These are phyloP conservation scores for Megalonaias nervosa DNA, from an alignment of 1,140 invertebrate genomes.

Conservation along the genomic window DNA sequence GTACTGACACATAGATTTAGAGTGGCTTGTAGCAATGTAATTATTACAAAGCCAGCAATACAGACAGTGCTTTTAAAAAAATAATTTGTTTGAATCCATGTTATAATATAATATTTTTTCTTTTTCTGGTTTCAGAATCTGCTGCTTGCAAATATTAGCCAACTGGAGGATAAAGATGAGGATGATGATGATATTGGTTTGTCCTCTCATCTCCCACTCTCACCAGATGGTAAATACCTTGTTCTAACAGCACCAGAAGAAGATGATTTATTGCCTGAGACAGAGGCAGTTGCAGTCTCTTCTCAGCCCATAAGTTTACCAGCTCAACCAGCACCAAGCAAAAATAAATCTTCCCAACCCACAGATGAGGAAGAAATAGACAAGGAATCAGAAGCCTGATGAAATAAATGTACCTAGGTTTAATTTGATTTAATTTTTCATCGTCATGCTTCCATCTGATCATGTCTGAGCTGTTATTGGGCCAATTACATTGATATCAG, in stretches of 20 bases:
- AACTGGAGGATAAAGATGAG: conserved; percentile 53
- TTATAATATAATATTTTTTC: background rate
- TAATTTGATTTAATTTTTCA: too few relatives aligned
- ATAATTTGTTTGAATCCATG: background rate
- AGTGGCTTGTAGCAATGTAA: conserved; percentile 6
- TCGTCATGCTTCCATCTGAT: too few relatives aligned
- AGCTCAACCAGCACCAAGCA: too few relatives aligned
- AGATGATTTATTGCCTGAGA: conserved; percentile 33
- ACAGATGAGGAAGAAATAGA: too few relatives aligned
- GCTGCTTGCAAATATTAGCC: conserved; percentile 52
- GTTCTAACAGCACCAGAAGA: conserved; percentile 53
- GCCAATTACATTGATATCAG: too few relatives aligned
- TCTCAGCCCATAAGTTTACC: too few relatives aligned
- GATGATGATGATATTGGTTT: conserved; percentile 31
- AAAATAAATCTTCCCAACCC: too few relatives aligned
- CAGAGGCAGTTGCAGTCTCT: background rate
- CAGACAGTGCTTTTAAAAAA: conserved; percentile 7
- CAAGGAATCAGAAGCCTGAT: too few relatives aligned
- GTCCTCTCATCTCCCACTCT: conserved; percentile 45
- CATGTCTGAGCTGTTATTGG: too few relatives aligned
- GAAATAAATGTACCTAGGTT: too few relatives aligned
- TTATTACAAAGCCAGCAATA: conserved; percentile 2
- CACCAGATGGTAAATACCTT: conserved; percentile 62
- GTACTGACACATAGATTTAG: background rate
- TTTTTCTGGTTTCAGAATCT: conserved; percentile 31